Base-by-base conservation (phyloP, 2,888 invertebrate species). In the Thecophora atra region DNA sequence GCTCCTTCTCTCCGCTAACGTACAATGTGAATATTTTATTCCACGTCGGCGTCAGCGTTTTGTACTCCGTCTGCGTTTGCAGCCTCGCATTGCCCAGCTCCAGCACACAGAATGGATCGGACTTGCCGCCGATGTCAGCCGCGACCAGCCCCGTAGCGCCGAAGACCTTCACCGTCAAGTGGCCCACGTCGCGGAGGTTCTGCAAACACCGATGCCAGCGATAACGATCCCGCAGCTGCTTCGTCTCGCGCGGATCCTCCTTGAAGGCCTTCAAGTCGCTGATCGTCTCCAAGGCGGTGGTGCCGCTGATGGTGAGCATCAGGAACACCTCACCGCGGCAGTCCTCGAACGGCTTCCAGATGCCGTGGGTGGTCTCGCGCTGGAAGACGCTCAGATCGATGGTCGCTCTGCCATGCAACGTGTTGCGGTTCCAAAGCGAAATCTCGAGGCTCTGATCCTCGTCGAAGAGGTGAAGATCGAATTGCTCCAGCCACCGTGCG, bases 51-150 rank as follows among this genome's bases (percentile, higher is more conserved):
- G 93, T 90, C 26, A 99, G 88, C 0, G 99, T 99, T 87, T 99
- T 98, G 86, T 99, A 99, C 86, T 99, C 98, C 0, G 99, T 99
- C 85, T 99, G 98, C 0, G 99, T 99, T 86, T 99, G 98, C 47
- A 99, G 88, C 67, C 99, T 90, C 0, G 97, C 92, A 84, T 99
- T 99, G 17, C 96, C 95, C 76, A 99, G 88, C 84, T 99, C 98
- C 24, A 99, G 86, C 0, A 99, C 98, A 87, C 98, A 98, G 87
- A 99, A 99, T 0, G 99, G 99, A 87, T 99, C 99, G 63, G 98
- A 98, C 85, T 99, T 99, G 2, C 98, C 98, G 0, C 98, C 98
- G 54, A 99, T 89, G 85, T 99, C 99, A 0, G 98, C 98, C 0
- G 98, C 94, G 0, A 95, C 95, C 30, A 99, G 88, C 1, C 97